Conservation (phyloP, 2,888 invertebrate genomes). For the Calameuta filiformis region DNA sequence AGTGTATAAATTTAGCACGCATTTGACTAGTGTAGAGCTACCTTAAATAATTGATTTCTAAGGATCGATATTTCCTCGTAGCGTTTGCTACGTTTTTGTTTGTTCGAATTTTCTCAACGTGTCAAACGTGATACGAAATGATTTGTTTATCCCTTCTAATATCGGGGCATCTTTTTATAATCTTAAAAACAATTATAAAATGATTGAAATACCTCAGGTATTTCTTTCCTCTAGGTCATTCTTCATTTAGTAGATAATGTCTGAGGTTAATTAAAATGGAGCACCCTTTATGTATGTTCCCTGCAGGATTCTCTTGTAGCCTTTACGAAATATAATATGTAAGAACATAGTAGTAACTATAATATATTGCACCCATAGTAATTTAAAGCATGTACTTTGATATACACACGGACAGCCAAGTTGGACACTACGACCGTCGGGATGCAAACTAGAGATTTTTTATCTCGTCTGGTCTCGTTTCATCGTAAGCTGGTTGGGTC, state of each 20-base stretch:
- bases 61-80: constrained; percentile 21
- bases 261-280: not conserved
- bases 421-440: not conserved
- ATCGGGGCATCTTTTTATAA: not conserved
- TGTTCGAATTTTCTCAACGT: constrained; percentile 17
- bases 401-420: not conserved
- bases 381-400: not conserved
- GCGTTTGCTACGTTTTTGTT: constrained; percentile 12
- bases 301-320: not conserved
- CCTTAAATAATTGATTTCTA: constrained; percentile 26
- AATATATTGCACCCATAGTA: not conserved
- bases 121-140: not conserved
- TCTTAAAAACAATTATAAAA: not conserved
- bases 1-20: too few relatives aligned
- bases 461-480: not conserved
- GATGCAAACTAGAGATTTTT: not conserved
- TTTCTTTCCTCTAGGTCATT: not conserved
- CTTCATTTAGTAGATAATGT: not conserved
- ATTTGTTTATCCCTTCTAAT: not conserved
- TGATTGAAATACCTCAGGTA: not conserved
- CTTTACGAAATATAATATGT: not conserved
- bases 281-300: not conserved
- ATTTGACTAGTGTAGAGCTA: too few relatives aligned
- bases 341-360: not conserved
- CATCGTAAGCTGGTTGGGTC: not conserved